Evolutionary conservation across 2,113 vertebrate species (phyloP), one percentile per base, ranked within the genome.

Genomic region (Tragelaphus buxtoni): DNA sequence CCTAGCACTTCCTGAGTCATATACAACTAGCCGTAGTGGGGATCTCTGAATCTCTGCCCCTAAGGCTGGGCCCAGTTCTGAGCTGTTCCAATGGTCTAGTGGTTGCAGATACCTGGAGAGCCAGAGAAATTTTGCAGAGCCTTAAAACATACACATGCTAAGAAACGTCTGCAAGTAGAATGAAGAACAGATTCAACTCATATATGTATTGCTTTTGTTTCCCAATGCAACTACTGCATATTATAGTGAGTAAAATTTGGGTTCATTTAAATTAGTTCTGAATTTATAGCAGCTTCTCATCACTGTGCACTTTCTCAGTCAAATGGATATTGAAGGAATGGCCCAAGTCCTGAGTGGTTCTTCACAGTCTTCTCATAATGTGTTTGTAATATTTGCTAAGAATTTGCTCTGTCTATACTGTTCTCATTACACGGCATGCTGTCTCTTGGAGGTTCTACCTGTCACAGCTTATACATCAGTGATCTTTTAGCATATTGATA

Each of bases 331-430:
- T 65, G 69, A 85, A 96, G 55, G n/a, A 47, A 32, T 86, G 60
- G n/a, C 12, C 6, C 32, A 17, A 39, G 28, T n/a, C 35, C 53
- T 61, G 14, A 49, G 55, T 76, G 32, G 30, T 58, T 88, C 61
- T 91, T 7, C 9, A 11, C 4, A 49, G 28, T 76, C 22, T 11
- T 93, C 86, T 87, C n/a, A 26, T 76, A 47, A 47, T n/a, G n/a
- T 93, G 93, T 95, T 63, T 49, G 20, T 58, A 60, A 76, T 91
- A 63, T 92, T 93, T 97, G 10, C 42, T 74, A 63, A 72, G 74
- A 81, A 85, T 94, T 65, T 94, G 20, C 17, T 96, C n/a, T 72
- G 2, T 85, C 35, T 63, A 1, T 85, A 45, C 14, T 55, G 1
- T 84, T 92, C 61, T 39, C 12, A 63, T 26, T 49, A 79, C 55